Percentiles rank a stretch among this genome's conserved stretches.
Evolutionary conservation across 2,113 vertebrate genomes (phyloP).

Genomic region (Perognathus longimembris): DNA sequence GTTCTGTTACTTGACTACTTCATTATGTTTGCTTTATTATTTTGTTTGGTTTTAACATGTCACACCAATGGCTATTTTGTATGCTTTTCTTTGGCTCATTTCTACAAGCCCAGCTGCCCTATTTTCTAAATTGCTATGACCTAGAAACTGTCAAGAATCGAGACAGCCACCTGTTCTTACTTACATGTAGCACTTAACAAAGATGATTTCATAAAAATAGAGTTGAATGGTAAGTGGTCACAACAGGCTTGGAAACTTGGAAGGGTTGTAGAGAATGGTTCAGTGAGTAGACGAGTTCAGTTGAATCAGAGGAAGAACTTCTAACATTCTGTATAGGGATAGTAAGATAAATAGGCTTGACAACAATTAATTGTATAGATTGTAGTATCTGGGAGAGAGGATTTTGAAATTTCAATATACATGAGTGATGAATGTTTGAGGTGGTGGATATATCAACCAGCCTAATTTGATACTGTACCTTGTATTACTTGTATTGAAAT

Average conservation of each 20-base stretch:
- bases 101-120: background rate
- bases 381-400: background rate
- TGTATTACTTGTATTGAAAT: background rate
- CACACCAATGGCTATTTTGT: fast-evolving
- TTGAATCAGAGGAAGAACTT: background rate
- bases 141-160: background rate
- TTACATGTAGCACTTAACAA: background rate
- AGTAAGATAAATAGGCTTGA: background rate
- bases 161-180: background rate
- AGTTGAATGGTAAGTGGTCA: background rate
- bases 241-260: background rate
- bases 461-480: background rate
- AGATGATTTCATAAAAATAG: background rate
- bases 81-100: background rate
- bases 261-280: background rate
- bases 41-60: background rate
- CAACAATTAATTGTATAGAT: background rate
- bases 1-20: background rate
- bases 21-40: background rate
- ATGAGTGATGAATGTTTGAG: background rate
- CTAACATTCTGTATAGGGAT: background rate
- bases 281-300: too few relatives aligned
- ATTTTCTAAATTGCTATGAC: background rate
- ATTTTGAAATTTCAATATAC: background rate
- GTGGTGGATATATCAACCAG: background rate